Evolutionary conservation across 1,140 invertebrate genomes (phyloP), one percentile per base, ranked within the genome.

Genomic region (Heliconius eleuchia): DNA sequence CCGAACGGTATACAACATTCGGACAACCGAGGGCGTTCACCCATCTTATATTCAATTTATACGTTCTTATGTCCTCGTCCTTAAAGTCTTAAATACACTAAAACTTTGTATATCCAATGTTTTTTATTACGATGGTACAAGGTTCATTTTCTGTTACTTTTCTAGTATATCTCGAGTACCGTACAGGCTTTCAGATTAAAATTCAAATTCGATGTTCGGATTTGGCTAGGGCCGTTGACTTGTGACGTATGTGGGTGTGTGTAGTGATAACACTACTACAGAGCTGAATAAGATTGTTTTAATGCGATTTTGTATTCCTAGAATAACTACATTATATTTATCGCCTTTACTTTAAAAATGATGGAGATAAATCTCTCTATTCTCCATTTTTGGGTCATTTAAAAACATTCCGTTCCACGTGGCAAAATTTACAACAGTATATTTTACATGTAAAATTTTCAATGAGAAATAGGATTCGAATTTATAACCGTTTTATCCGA

Each of bases 161-260:
- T 66, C n/a, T 11, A 11, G 60, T 66, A 73, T 71, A 71, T 66
- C 60, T 76, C 71, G 73, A 74, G 78, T 87, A 86, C 86, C 89
- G 86, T 87, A 86, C 87, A 83, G 82, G 86, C 91, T 87, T 88
- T 89, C 91, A 92, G 87, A 91, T 91, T 90, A 91, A 90, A 92
- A 91, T 91, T 91, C 89, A 90, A 92, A 92, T 91, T 92, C 87
- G 85, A 86, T 82, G 82, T 83, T 87, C 79, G 84, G 85, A 80
- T 84, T 88, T 85, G 85, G 83, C 77, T 70, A 71, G 50, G 86
- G 81, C 57, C 80, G 72, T 82, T 85, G 88, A 87, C 75, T 85
- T 84, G 78, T 90, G 89, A 90, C 89, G 89, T 89, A 82, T 78
- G 88, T 88, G 87, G 89, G 89, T 87, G 89, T 89, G 88, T 84